phyloP scores from a whole-genome alignment of 2,888 invertebrate genomes.

The Lordiphosa fenestrarum region DNA sequence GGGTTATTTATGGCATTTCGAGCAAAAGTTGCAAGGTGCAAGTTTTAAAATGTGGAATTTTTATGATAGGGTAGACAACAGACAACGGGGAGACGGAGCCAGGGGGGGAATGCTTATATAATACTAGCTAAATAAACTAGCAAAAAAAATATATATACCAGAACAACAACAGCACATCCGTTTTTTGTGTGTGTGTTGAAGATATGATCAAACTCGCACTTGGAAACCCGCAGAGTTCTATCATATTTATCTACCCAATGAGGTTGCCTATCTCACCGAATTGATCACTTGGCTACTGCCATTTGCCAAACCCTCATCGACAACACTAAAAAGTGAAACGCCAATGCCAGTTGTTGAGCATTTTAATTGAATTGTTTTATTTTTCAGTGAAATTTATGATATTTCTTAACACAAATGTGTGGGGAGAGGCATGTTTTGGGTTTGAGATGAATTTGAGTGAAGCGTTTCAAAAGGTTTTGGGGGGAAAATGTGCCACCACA shows the following conservation, averaged over 20 bases:
- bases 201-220: too few species aligned
- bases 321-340: too few species aligned
- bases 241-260: constrained; percentile 21
- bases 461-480: too few species aligned
- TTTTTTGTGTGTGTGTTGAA: not conserved
- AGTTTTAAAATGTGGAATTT: constrained; percentile 65
- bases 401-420: too few species aligned
- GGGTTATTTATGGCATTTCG: constrained; percentile 65
- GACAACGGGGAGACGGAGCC: not conserved
- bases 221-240: too few species aligned
- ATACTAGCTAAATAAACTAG: constrained; percentile 17
- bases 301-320: not conserved
- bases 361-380: too few species aligned
- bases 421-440: too few species aligned
- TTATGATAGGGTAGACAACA: constrained; percentile 49
- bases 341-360: too few species aligned
- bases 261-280: too few species aligned
- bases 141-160: not conserved
- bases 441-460: too few species aligned
- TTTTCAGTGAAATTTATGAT: too few species aligned
- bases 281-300: not conserved
- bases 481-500: too few species aligned
- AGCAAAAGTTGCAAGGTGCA: constrained; percentile 74
- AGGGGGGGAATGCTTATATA: constrained; percentile 23
- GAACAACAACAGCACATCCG: not conserved